Conservation (phyloP, 2,797 vertebrate species). For the Gorsachius magnificus region DNA sequence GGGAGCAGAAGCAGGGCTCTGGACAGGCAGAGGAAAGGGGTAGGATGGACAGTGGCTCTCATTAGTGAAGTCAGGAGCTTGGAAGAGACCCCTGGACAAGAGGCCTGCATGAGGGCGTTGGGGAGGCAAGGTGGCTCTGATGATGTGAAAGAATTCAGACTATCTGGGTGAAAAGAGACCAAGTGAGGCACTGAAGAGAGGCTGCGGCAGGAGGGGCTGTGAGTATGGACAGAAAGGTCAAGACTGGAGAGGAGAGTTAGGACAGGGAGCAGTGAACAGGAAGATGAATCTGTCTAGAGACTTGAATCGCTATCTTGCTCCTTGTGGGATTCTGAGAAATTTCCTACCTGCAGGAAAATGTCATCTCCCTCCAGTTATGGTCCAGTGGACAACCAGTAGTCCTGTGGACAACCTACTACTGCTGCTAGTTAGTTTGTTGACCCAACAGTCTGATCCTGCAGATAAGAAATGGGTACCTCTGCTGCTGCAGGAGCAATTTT, state of each 20-base stretch:
- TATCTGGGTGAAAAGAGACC: neutral
- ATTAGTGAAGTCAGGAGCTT: neutral
- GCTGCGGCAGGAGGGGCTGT: neutral
- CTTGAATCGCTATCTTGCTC: neutral
- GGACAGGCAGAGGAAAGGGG: neutral
- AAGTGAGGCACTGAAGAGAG: neutral
- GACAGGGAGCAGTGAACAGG: neutral
- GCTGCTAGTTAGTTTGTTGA: neutral
- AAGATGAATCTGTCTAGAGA: neutral
- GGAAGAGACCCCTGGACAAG: neutral
- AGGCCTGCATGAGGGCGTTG: neutral
- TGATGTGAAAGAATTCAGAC: neutral
- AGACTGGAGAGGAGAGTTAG: neutral
- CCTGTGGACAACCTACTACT: neutral
- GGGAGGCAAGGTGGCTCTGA: neutral
- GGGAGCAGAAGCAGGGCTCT: neutral
- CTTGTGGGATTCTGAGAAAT: neutral
- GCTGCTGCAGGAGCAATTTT: neutral
- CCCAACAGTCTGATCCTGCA: neutral
- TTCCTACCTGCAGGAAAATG: neutral
- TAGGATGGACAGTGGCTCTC: neutral
- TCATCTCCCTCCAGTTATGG: neutral
- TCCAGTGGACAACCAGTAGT: neutral
- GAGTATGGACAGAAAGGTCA: neutral
- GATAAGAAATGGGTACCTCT: neutral